These are phyloP conservation scores for Aurelia coerulea DNA, from an alignment of 30 jellyfish, hydroid and myxozoan genomes.

Conservation along the genomic window DNA sequence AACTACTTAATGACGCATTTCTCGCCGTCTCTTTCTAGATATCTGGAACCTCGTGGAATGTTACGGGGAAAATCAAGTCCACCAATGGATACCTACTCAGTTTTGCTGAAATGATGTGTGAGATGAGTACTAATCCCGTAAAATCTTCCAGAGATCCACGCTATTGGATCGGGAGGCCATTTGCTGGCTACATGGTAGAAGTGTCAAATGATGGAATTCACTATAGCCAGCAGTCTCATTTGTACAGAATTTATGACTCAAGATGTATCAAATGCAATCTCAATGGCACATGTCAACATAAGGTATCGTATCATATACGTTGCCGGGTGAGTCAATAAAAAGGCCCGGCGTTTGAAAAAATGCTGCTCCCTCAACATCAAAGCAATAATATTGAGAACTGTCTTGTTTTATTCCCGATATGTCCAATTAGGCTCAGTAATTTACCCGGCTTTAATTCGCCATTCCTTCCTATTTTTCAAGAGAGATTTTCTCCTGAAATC, in stretches of 20 bases:
- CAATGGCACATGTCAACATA: conserved; percentile 39
- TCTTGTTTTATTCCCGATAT: too few species aligned
- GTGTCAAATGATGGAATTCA: conserved; percentile 61
- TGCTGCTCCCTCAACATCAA: too few species aligned
- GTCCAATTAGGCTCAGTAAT: too few species aligned
- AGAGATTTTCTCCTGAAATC: too few species aligned
- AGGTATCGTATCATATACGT: conserved; percentile 35
- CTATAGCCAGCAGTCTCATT: conserved; percentile 46
- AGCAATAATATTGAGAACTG: too few species aligned
- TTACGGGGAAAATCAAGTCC: background rate
- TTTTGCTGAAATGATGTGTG: conserved; percentile 63
- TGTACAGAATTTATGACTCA: conserved; percentile 66
- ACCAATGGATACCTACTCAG: conserved; percentile 61
- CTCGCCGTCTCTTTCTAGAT: background rate
- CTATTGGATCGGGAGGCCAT: conserved; percentile 33
- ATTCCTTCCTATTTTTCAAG: too few species aligned
- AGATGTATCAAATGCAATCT: conserved; percentile 69
- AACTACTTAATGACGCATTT: background rate
- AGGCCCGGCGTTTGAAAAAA: too few species aligned
- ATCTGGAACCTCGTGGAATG: background rate
- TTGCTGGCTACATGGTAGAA: conserved; percentile 55
- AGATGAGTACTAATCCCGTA: conserved; percentile 42
- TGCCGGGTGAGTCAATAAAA: background rate
- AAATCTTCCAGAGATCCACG: background rate
- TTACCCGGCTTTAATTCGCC: too few species aligned